Conservation (phyloP, 2,113 vertebrate genomes). For the Furnarius figulus region DNA sequence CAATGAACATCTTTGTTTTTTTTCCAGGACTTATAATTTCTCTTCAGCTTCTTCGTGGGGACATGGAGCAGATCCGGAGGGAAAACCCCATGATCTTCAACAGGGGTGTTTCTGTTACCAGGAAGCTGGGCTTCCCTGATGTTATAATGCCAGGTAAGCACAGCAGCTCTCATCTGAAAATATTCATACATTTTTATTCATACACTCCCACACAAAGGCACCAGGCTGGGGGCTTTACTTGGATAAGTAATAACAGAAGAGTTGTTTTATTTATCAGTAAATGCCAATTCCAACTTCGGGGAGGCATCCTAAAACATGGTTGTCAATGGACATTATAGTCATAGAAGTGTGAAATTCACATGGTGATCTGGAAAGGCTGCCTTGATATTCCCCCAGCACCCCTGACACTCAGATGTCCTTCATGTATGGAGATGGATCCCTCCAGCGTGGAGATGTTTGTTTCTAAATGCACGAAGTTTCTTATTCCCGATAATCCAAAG, state of each 20-base stretch:
- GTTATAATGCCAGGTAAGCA: constrained; percentile 94
- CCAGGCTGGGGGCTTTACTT: not conserved
- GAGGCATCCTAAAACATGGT: not conserved
- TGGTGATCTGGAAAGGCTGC: not conserved
- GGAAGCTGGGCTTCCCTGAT: constrained; percentile 94
- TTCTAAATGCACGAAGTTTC: not conserved
- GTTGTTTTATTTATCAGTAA: not conserved
- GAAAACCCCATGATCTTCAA: constrained; percentile 93
- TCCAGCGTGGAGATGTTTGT: not conserved
- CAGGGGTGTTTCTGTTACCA: constrained; percentile 87
- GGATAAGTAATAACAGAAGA: not conserved
- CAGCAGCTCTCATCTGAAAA: not conserved
- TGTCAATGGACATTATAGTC: not conserved
- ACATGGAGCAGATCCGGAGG: constrained; percentile 93
- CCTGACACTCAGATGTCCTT: not conserved
- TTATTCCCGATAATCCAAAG: not conserved
- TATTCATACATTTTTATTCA: not conserved
- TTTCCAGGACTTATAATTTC: constrained; percentile 91
- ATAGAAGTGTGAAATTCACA: not conserved
- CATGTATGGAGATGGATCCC: not conserved
- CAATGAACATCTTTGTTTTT: constrained; percentile 21
- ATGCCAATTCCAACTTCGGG: not conserved
- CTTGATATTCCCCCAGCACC: not conserved
- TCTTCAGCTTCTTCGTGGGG: constrained; percentile 91
- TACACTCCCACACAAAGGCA: not conserved